Evolutionary conservation across 2,797 vertebrate species (phyloP), one percentile per base, ranked within the genome.

Genomic region (Sciurus vulgaris): DNA sequence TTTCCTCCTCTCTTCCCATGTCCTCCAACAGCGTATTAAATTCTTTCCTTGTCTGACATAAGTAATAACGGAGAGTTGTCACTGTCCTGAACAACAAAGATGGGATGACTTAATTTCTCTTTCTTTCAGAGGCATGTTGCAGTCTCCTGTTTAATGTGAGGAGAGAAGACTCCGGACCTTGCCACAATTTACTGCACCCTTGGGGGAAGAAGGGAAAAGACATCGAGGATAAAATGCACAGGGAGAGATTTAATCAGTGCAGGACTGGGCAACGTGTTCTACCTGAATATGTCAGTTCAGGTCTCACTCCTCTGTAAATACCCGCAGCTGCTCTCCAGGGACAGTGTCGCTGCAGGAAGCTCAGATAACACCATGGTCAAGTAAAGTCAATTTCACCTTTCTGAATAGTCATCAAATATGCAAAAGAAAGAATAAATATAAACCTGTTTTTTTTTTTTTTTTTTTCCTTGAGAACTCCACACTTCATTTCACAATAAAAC

Each of bases 51-150:
- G 93, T 94, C 92, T 65, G 92, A 96, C 90, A 87, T 87, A 93
- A 97, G 93, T 91, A 96, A 93, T 94, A 94, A 94, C 65, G 69
- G 54, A 81, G 56, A 49, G 49, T 78, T 84, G 97, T 90, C 90
- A 70, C 78, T 15, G 17, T 86, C 87, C 88, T 5, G 47, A 78
- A 67, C 70, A 87, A 84, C 30, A 69, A 54, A 90, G 79, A 86
- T 38, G 44, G 69, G 90, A 96, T 83, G 93, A 56, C 93, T 96
- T 97, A 72, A 91, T 96, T 96, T 93, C 81, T 63, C 72, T 96
- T 77, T 90, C 84, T 86, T 79, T 76, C 22, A 28, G 35, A 89
- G 91, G 30, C 65, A 41, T 54, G 72, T 72, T 79, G 73, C 63
- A 13, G 47, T n/a, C 56, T 65, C 14, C 65, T 89, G 17, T 49